Evolutionary conservation across 64 coral and sea anemone species (phyloP).

Genomic region (Exaiptasia diaphana): DNA sequence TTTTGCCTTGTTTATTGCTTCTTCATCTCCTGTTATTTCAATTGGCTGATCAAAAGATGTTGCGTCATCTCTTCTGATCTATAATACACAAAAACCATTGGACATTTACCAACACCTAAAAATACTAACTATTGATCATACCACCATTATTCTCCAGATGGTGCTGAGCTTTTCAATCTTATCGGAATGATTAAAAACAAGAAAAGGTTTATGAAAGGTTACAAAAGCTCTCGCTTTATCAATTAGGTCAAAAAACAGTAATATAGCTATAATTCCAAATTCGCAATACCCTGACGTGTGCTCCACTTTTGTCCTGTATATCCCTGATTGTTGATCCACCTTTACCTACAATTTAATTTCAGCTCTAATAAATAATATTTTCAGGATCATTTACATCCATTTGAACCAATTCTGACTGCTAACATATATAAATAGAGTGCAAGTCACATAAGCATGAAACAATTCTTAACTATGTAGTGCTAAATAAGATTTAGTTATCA

Average conservation of each 20-base stretch:
- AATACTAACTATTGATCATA: not conserved
- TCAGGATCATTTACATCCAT: not conserved
- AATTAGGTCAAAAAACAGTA: no score
- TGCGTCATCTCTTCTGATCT: slow-evolving; percentile 85
- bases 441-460: not conserved
- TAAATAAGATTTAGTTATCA: not conserved
- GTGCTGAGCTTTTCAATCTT: no score
- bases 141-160: no score
- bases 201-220: no score
- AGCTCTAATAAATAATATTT: not conserved
- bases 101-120: not conserved
- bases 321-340: slow-evolving; percentile 70
- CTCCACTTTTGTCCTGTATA: slow-evolving; percentile 68
- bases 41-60: slow-evolving; percentile 65
- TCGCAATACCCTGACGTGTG: slow-evolving; percentile 60
- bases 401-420: not conserved
- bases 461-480: not conserved
- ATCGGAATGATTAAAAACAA: no score
- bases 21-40: slow-evolving; percentile 66
- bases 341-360: slow-evolving; percentile 35
- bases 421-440: not conserved
- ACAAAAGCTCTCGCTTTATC: no score
- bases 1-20: slow-evolving; percentile 70
- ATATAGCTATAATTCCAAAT: no score
- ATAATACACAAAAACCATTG: not conserved